phyloP scores from a whole-genome alignment of 2,888 invertebrate genomes.

The Drosophila neotestacea region DNA sequence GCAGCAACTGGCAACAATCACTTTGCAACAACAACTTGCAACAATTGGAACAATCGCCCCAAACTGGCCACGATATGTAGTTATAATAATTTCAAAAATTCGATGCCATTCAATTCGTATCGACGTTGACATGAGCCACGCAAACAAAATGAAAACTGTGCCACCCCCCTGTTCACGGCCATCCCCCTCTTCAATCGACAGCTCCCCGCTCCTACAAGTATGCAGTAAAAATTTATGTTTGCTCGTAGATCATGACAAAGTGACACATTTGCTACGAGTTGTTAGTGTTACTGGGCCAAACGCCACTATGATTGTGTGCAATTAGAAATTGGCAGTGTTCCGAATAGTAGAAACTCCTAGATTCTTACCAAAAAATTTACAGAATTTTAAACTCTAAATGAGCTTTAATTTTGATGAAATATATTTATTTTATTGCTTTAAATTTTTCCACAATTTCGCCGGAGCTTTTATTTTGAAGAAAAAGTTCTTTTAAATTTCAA shows the following conservation, averaged over 20 bases:
- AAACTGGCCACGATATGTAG: constrained; percentile 41
- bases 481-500: too few species aligned
- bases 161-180: background rate
- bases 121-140: constrained; percentile 54
- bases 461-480: background rate
- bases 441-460: too few species aligned
- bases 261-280: constrained; percentile 55
- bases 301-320: constrained; percentile 9
- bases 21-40: constrained; percentile 14
- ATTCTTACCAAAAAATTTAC: background rate
- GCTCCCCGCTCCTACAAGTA: constrained; percentile 28
- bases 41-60: constrained; percentile 16
- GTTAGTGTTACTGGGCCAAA: constrained; percentile 34
- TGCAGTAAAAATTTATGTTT: constrained; percentile 69
- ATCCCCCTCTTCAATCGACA: background rate
- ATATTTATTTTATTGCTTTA: too few species aligned
- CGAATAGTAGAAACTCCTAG: background rate
- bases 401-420: too few species aligned
- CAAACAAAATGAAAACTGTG: constrained; percentile 24
- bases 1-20: constrained; percentile 1
- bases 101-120: constrained; percentile 62
- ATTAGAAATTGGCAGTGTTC: constrained; percentile 26
- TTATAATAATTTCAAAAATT: constrained; percentile 70
- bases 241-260: constrained; percentile 67
- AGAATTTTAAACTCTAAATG: background rate